These are phyloP conservation scores for Karalla daura DNA, from an alignment of 2,797 vertebrate species.

Conservation along the genomic window DNA sequence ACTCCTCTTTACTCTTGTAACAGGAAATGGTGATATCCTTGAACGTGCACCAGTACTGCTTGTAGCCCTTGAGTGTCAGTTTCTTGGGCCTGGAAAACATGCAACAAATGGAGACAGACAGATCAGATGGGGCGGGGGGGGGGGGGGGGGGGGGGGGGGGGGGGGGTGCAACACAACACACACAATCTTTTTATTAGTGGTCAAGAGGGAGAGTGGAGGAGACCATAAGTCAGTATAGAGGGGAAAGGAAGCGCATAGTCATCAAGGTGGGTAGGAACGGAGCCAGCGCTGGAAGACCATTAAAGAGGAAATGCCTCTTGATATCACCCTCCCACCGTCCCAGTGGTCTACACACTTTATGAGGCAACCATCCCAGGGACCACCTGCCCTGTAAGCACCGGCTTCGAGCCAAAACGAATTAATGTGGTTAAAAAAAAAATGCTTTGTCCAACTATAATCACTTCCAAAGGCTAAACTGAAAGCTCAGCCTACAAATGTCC, in stretches of 20 bases:
- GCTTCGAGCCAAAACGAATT: constrained; percentile 63
- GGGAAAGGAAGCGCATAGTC: constrained; percentile 46
- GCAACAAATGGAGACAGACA: constrained; percentile 26
- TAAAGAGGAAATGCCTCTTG: constrained; percentile 61
- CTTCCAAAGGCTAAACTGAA: constrained; percentile 41
- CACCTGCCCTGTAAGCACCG: constrained; percentile 68
- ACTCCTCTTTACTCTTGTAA: constrained; percentile 98
- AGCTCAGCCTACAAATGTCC: constrained; percentile 43
- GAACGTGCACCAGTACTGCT: constrained; percentile 99
- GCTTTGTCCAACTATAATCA: constrained; percentile 50
- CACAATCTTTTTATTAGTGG: constrained; percentile 25
- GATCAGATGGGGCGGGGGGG: constrained; percentile 47
- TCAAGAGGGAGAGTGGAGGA: constrained; percentile 23
- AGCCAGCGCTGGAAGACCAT: constrained; percentile 52
- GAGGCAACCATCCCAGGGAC: constrained; percentile 50
- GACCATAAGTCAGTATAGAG: constrained; percentile 12
- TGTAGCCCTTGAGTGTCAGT: constrained; percentile 97
- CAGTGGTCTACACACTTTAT: constrained; percentile 65
- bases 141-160: no score
- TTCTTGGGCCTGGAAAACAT: constrained; percentile 93
- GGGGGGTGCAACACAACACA: constrained; percentile 46
- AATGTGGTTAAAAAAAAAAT: constrained; percentile 50
- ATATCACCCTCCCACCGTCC: constrained; percentile 34
- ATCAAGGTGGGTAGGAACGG: constrained; percentile 45
- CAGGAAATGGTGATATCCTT: constrained; percentile 99